Conservation (phyloP, 2,113 vertebrate species). For the Nycticebus coucang region DNA sequence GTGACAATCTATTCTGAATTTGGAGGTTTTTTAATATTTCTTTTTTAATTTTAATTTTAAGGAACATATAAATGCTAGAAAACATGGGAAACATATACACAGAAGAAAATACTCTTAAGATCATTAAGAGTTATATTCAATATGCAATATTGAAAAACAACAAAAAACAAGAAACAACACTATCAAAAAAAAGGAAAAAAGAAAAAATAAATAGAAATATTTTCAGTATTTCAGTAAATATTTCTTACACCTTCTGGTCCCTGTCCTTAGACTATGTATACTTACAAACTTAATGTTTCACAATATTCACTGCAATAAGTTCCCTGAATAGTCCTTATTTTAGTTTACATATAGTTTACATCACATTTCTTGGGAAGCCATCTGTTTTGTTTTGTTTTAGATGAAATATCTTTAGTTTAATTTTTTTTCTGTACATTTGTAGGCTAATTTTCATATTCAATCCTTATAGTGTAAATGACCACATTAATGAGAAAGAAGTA, state of each 20-base stretch:
- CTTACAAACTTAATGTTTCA: background rate
- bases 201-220: background rate
- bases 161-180: background rate
- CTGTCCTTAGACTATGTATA: background rate
- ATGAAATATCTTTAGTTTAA: background rate
- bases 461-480: background rate
- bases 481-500: conserved; percentile 19
- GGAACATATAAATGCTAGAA: background rate
- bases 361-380: background rate
- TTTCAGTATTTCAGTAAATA: background rate
- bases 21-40: background rate
- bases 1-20: background rate
- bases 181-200: background rate
- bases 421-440: background rate
- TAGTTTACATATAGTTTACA: background rate
- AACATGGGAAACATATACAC: background rate
- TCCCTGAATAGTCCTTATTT: background rate
- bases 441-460: background rate
- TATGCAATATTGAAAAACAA: background rate
- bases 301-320: background rate
- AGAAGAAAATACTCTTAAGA: background rate
- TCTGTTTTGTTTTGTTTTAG: background rate
- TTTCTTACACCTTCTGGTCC: background rate
- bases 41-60: background rate
- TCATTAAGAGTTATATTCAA: background rate